Evolutionary conservation across 2,888 invertebrate genomes (phyloP).

Genomic region (Ferdinandea cuprea): DNA sequence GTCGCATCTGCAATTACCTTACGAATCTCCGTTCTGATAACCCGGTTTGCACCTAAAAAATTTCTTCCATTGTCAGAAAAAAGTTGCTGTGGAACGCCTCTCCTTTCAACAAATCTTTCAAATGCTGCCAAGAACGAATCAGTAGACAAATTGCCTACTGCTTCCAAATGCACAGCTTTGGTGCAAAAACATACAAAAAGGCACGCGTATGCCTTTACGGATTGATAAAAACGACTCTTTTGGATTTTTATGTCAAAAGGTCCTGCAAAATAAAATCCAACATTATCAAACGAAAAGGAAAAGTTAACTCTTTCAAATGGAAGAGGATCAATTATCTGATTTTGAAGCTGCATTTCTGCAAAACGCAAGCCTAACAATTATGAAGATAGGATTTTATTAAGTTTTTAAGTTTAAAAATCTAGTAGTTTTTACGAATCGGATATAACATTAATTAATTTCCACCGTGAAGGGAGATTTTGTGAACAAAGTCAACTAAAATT

Average conservation of each 20-base stretch:
- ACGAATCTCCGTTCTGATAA: not conserved
- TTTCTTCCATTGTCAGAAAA: no score
- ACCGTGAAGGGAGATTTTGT: constrained; percentile 11
- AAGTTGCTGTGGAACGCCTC: constrained; percentile 50
- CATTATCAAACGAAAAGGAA: constrained; percentile 49
- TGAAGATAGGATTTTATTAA: no score
- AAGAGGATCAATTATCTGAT: constrained; percentile 51
- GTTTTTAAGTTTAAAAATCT: no score
- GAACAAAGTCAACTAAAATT: not conserved
- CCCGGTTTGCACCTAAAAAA: constrained; percentile 41
- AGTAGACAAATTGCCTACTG: constrained; percentile 40
- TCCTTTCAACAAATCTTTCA: constrained; percentile 41
- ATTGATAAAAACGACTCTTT: no score
- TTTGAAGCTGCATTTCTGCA: constrained; percentile 24
- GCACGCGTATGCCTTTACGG: no score
- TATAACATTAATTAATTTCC: constrained; percentile 31
- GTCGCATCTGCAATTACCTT: no score
- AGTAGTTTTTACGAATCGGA: constrained; percentile 27
- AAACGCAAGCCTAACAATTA: no score
- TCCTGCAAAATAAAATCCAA: no score
- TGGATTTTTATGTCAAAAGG: no score
- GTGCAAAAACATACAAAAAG: no score
- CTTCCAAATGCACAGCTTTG: constrained; percentile 52
- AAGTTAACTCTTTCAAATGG: constrained; percentile 51
- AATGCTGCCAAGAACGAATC: no score